Evolutionary conservation across 2,888 invertebrate genomes (phyloP).

Genomic region (Epirrita christyi): DNA sequence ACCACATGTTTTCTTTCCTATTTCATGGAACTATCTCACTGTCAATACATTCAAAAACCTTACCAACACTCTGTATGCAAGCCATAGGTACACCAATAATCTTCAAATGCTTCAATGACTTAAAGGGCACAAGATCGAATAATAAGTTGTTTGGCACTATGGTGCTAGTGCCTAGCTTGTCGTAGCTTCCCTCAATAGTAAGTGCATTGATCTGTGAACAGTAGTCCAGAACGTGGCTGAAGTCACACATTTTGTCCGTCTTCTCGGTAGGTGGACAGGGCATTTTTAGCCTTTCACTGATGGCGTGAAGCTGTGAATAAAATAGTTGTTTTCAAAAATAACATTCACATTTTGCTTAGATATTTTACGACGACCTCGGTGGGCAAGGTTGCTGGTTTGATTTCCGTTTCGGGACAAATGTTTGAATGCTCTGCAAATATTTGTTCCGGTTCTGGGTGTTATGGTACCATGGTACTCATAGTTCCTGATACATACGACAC

Average conservation of each 20-base stretch:
- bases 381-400: too few relatives aligned
- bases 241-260: constrained; percentile 92
- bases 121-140: constrained; percentile 94
- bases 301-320: constrained; percentile 90
- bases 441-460: too few relatives aligned
- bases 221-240: constrained; percentile 96
- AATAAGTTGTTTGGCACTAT: constrained; percentile 91
- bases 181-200: constrained; percentile 87
- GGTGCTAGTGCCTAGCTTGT: constrained; percentile 91
- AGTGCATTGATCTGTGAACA: constrained; percentile 90
- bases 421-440: too few relatives aligned
- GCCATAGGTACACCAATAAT: constrained; percentile 88
- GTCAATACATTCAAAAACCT: constrained; percentile 19
- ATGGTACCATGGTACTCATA: too few relatives aligned
- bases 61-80: constrained; percentile 87
- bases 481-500: too few relatives aligned
- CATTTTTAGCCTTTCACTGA: constrained; percentile 93
- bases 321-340: too few relatives aligned
- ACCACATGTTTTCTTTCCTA: too few relatives aligned
- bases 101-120: constrained; percentile 88
- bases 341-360: too few relatives aligned
- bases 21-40: too few relatives aligned
- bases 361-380: too few relatives aligned
- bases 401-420: too few relatives aligned
- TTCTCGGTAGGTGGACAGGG: constrained; percentile 93